Conservation (phyloP, 2,113 vertebrate genomes). For the Ptilorrhoa leucosticta region DNA sequence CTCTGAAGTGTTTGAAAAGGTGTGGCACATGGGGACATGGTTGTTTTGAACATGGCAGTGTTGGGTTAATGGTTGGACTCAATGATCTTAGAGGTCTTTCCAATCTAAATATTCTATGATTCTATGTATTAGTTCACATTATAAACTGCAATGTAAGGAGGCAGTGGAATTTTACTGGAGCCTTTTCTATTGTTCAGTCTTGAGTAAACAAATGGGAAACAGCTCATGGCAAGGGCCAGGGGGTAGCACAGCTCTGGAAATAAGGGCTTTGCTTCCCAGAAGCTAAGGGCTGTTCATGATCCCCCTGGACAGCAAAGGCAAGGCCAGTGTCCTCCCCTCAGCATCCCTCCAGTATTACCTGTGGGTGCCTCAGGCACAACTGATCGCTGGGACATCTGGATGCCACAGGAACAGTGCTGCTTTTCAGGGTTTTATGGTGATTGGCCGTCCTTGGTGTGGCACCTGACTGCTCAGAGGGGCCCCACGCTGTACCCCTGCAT, state of each 20-base stretch:
- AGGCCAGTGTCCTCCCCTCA: not conserved
- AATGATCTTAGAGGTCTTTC: not conserved
- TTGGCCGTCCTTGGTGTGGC: too few relatives aligned
- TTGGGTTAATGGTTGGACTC: not conserved
- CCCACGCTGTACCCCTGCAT: not conserved
- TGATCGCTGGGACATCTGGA: not conserved
- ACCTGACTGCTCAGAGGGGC: not conserved
- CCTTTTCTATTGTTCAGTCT: not conserved
- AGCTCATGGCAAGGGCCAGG: not conserved
- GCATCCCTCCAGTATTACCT: not conserved
- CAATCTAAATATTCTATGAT: not conserved
- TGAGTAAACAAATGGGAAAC: accelerated
- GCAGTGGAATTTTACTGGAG: not conserved
- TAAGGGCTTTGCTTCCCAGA: not conserved
- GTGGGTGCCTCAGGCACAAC: too few relatives aligned
- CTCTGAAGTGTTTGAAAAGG: not conserved
- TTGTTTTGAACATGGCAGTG: not conserved
- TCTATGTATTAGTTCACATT: not conserved
- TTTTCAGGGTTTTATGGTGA: not conserved
- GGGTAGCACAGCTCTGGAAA: not conserved
- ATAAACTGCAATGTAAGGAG: not conserved
- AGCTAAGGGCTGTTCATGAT: not conserved
- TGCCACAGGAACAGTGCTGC: too few relatives aligned
- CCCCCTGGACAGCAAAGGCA: not conserved
- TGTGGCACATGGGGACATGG: too few relatives aligned